phyloP scores from a whole-genome alignment of 2,888 invertebrate species.

The Trachelus tabidus region DNA sequence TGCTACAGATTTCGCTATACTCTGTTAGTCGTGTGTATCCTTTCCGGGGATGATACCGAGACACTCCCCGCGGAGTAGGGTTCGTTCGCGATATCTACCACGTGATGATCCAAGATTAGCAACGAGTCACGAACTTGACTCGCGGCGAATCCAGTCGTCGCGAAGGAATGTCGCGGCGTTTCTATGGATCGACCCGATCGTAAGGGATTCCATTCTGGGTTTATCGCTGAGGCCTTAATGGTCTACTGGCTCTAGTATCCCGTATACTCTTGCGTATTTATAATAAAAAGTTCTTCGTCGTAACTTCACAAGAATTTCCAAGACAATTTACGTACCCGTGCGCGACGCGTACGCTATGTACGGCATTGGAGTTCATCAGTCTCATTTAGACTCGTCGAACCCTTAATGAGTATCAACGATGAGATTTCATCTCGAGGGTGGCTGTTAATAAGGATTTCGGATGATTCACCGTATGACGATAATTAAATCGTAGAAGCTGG shows the following conservation, averaged over 20 bases:
- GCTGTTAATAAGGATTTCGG: background rate
- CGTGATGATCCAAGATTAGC: background rate
- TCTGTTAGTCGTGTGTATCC: background rate
- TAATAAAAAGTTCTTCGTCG: background rate
- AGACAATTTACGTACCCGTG: background rate
- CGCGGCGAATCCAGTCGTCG: background rate
- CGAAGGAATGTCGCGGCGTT: slow-evolving; percentile 1
- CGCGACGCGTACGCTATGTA: background rate
- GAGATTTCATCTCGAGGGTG: background rate
- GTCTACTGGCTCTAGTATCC: background rate
- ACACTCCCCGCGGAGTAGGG: background rate
- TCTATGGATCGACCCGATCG: background rate
- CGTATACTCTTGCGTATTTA: background rate
- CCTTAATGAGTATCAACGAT: background rate
- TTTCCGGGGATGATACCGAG: background rate
- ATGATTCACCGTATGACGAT: background rate
- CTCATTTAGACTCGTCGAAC: background rate
- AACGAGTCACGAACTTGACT: background rate
- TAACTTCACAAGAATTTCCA: background rate
- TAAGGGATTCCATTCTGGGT: background rate
- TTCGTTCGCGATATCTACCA: background rate
- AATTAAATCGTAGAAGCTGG: background rate
- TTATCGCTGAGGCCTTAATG: background rate
- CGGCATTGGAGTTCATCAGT: background rate
- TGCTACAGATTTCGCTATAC: background rate